Evolutionary conservation across 2,888 invertebrate genomes (phyloP), one percentile per base, ranked within the genome.

Genomic region (Protonemura montana): DNA sequence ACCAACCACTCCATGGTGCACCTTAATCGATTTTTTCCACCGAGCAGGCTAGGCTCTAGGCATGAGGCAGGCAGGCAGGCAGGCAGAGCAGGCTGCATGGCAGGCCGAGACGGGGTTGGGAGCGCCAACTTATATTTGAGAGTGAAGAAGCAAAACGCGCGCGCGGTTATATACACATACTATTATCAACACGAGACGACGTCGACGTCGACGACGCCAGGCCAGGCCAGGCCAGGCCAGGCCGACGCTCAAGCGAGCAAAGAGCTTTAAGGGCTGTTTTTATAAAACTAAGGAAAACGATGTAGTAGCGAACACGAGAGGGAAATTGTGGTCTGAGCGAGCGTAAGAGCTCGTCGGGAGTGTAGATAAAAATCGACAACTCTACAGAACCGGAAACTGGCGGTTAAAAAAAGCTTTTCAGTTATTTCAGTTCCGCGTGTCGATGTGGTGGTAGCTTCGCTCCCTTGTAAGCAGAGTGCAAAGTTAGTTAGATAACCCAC

Each of bases 11-110:
- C 81, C 27, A 81, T 30, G 81, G 81, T 81, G 81, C 81, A 81
- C 81, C 81, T 81, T 30, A 28, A 81, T 81, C 81, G 81, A 81
- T 81, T 81, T 81, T 77, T 78, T 81, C 30, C 81, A 29, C 29
- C 30, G 28, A 59, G 59, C 59, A 59, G 21, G 59, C 59, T 21
- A n/a, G 59, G 16, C 59, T 21, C 59, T 59, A 59, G 59, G 41
- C 41, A 41, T 5, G 41, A 5, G 41, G 41, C 41, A 41, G 41
- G 13, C 41, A 41, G 41, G 41, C 13, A 41, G 41, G 59, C 59
- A 59, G 59, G 59, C 59, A 59, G 59, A 21, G 59, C 21, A 59
- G 59, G 59, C 59, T 16, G 59, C 16, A 10, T 21, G 59, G 59
- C 59, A 59, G 59, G 59, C 59, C 2, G 21, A 21, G 16, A 59